Conservation (phyloP, 37 sponge, comb jelly and placozoan genomes). For the Bolinopsis microptera region DNA sequence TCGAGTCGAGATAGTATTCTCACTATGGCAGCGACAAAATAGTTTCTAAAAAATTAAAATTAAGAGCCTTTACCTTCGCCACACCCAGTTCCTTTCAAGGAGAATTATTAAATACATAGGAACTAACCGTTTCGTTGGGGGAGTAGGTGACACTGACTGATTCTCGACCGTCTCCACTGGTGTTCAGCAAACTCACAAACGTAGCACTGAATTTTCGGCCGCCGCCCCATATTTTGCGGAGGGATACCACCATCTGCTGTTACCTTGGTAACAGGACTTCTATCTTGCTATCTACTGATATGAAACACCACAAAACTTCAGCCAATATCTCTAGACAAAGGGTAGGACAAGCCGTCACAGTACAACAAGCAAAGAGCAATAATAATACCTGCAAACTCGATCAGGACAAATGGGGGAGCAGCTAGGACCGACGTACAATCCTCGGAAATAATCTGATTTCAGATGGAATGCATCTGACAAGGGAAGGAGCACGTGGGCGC, state of each 20-base stretch:
- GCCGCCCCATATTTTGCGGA: neutral
- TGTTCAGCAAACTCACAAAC: constrained; percentile 29
- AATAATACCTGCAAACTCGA: neutral
- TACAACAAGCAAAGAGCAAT: too few relatives aligned
- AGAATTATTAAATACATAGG: too few relatives aligned
- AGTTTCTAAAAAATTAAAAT: too few relatives aligned
- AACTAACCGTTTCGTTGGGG: neutral
- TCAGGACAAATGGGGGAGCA: neutral
- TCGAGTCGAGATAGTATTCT: too few relatives aligned
- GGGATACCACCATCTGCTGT: neutral
- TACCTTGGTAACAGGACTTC: too few relatives aligned
- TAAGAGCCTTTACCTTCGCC: too few relatives aligned
- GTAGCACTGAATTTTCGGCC: constrained; percentile 31
- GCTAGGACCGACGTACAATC: neutral
- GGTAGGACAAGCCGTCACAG: too few relatives aligned
- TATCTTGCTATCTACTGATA: too few relatives aligned
- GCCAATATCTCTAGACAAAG: too few relatives aligned
- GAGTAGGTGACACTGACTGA: neutral
- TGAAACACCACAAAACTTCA: too few relatives aligned
- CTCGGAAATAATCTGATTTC: neutral
- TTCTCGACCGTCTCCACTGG: neutral
- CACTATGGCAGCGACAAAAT: too few relatives aligned
- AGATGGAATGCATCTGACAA: neutral
- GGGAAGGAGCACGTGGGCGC: neutral
- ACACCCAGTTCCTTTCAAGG: too few relatives aligned